Conservation (phyloP, 2,797 vertebrate species). For the Macropus fuliginosus region DNA sequence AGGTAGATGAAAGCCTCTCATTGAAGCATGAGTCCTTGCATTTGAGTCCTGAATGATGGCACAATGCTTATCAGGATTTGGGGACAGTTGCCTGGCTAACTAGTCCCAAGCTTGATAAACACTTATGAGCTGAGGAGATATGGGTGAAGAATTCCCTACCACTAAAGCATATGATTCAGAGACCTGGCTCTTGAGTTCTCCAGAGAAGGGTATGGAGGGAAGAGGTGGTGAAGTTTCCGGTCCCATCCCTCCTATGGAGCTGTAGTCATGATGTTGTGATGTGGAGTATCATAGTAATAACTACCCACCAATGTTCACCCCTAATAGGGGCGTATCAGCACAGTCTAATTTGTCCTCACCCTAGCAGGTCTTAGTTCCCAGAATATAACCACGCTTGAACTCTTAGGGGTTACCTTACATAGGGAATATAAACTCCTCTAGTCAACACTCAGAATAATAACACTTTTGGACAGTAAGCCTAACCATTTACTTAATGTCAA, state of each 20-base stretch:
- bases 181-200: not conserved
- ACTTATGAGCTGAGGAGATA: not conserved
- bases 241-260: not conserved
- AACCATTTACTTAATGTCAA: no score
- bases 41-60: not conserved
- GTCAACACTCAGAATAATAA: no score
- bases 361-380: no score
- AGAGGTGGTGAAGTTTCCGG: not conserved
- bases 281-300: no score
- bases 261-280: not conserved
- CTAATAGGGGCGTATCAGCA: no score
- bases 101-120: not conserved
- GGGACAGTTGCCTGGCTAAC: not conserved
- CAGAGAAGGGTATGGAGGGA: not conserved
- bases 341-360: no score
- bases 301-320: no score
- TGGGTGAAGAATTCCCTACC: not conserved
- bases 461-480: no score
- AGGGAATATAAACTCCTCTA: no score
- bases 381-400: no score
- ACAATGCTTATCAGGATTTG: not conserved
- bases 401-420: no score
- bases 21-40: not conserved
- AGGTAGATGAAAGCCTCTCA: not conserved
- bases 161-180: not conserved